Conservation (phyloP, 2,113 vertebrate species). For the Lycaon pictus region DNA sequence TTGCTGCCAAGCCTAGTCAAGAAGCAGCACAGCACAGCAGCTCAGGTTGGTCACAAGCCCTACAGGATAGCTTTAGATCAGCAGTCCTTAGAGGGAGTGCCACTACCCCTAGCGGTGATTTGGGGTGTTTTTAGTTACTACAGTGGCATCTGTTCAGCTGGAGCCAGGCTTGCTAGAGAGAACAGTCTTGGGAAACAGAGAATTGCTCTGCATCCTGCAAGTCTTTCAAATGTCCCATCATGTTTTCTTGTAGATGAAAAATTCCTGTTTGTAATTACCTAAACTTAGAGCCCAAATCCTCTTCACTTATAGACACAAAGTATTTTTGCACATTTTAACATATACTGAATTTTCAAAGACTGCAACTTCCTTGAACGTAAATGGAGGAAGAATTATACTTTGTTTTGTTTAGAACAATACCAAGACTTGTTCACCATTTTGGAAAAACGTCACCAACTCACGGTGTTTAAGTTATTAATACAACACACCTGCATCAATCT, state of each 20-base stretch:
- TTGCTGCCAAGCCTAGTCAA: fast-evolving
- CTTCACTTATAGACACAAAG: neutral
- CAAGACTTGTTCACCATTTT: neutral
- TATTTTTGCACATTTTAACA: neutral
- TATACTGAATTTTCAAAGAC: neutral
- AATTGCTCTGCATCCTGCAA: neutral
- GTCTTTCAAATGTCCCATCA: neutral
- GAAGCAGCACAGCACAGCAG: neutral
- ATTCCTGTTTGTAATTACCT: neutral
- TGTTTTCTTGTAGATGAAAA: neutral
- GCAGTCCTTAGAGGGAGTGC: neutral
- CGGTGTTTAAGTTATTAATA: neutral
- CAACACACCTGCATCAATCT: neutral
- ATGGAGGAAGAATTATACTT: neutral
- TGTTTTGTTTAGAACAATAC: neutral
- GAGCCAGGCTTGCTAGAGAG: neutral
- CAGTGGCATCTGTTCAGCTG: neutral
- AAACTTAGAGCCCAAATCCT: neutral
- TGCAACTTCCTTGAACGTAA: conserved; percentile 21
- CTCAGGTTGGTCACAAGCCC: neutral
- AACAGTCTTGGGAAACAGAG: neutral
- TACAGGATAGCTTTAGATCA: neutral
- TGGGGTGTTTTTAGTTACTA: neutral
- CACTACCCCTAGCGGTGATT: fast-evolving
- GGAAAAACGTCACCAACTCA: neutral